These are phyloP conservation scores for Zhuqinia jingwanae DNA, from an alignment of 2,888 invertebrate species.

Conservation along the genomic window DNA sequence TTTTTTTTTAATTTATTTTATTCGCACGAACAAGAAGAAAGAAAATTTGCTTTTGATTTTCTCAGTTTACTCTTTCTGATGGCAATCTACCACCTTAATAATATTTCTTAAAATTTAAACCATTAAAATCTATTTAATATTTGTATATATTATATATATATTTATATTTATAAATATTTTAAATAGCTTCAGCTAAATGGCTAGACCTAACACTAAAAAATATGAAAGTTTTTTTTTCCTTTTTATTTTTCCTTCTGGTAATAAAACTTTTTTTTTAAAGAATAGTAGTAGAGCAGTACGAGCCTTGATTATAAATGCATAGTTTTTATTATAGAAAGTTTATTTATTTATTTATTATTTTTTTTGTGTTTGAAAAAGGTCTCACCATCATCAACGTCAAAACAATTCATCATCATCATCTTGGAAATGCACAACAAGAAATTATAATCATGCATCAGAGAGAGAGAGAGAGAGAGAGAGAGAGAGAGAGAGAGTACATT, in stretches of 20 bases:
- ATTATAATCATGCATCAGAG: no score
- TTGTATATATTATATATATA: neutral
- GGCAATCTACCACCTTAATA: conserved; percentile 45
- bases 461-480: no score
- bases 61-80: conserved; percentile 38
- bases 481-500: no score
- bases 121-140: neutral
- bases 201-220: conserved; percentile 22
- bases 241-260: neutral
- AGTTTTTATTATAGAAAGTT: neutral
- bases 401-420: no score
- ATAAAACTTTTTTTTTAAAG: neutral
- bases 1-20: no score
- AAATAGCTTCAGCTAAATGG: neutral
- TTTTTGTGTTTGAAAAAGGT: neutral
- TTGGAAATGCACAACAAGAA: no score
- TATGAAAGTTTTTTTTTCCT: conserved; percentile 10
- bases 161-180: neutral
- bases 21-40: no score
- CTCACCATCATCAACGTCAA: no score
- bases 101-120: no score
- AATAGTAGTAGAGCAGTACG: neutral
- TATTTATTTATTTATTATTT: neutral
- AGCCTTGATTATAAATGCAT: conserved; percentile 19
- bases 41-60: neutral